A percentile compares a stretch with the other conserved stretches of the same genome.
Conservation (phyloP, 92 coral and sea anemone species). For the Parazoanthus atlanticus region DNA sequence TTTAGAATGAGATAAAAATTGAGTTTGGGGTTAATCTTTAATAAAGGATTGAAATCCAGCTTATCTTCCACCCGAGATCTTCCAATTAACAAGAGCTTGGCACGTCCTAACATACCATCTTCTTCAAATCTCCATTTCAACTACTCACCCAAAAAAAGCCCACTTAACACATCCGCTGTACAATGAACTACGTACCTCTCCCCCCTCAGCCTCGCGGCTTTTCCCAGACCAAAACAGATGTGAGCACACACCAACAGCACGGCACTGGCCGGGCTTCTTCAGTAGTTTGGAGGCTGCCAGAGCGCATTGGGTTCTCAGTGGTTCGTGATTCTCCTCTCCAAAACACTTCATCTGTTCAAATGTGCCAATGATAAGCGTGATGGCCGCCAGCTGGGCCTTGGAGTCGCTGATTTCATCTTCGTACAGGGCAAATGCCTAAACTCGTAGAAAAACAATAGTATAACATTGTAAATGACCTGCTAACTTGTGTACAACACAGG, state of each 20-base stretch:
- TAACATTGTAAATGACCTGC: too few relatives aligned
- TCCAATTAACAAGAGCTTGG: neutral
- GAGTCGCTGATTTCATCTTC: constrained; percentile 99
- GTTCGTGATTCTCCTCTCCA: constrained; percentile 99
- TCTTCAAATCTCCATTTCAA: neutral
- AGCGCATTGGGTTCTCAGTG: constrained; percentile 96
- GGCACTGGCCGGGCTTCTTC: constrained; percentile 98
- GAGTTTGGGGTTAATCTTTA: neutral
- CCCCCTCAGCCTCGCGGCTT: constrained; percentile 88
- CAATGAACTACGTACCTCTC: constrained; percentile 72
- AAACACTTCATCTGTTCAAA: constrained; percentile 98
- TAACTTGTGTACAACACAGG: too few relatives aligned
- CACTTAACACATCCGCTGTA: neutral
- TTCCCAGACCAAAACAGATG: constrained; percentile 99
- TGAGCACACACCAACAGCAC: constrained; percentile 97
- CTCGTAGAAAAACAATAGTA: neutral
- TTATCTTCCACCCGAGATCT: too few relatives aligned
- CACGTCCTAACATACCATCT: neutral
- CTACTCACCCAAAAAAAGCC: neutral
- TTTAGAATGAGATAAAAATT: neutral
- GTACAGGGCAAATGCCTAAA: constrained; percentile 94
- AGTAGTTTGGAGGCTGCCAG: constrained; percentile 96
- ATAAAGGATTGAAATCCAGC: too few relatives aligned
- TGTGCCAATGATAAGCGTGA: constrained; percentile 95
- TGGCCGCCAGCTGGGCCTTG: constrained; percentile 95